phyloP scores from a whole-genome alignment of 2,797 vertebrate genomes.

The Cetoscarus ocellatus region DNA sequence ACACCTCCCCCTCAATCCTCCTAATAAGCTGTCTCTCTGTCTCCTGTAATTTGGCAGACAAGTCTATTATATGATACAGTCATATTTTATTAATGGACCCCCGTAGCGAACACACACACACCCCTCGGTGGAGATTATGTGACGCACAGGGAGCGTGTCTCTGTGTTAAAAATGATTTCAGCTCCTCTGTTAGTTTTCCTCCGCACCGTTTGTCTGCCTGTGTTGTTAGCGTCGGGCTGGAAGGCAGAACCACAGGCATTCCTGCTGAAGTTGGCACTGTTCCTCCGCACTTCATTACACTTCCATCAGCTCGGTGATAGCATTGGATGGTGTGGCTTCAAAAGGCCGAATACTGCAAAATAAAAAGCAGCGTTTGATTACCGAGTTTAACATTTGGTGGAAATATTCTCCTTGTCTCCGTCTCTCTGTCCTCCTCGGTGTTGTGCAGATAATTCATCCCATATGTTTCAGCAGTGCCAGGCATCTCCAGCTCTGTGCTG shows the following conservation, averaged over 20 bases:
- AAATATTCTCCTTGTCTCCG: constrained; percentile 53
- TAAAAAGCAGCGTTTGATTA: constrained; percentile 59
- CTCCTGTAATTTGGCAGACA: constrained; percentile 83
- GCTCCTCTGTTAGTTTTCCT: constrained; percentile 65
- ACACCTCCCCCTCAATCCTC: constrained; percentile 72
- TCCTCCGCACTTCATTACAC: constrained; percentile 70
- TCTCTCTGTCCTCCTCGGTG: constrained; percentile 46
- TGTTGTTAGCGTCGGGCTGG: constrained; percentile 48
- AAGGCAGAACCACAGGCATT: constrained; percentile 65
- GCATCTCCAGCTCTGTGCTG: constrained; percentile 62
- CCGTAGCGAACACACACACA: constrained; percentile 76
- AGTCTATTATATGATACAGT: constrained; percentile 84
- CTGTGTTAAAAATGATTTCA: constrained; percentile 73
- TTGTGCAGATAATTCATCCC: constrained; percentile 77
- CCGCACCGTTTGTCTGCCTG: constrained; percentile 52
- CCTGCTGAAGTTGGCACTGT: constrained; percentile 67
- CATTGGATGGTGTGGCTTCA: constrained; percentile 47
- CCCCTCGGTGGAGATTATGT: constrained; percentile 78
- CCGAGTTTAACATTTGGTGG: constrained; percentile 58
- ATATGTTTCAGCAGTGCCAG: constrained; percentile 74
- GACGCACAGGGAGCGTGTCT: constrained; percentile 70
- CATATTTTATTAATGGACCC: constrained; percentile 85
- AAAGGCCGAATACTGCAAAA: constrained; percentile 60
- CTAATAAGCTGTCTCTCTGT: constrained; percentile 83
- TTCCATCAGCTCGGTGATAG: constrained; percentile 61